These are phyloP conservation scores for Chirona hameri DNA, from an alignment of 2,888 invertebrate species.

Conservation along the genomic window DNA sequence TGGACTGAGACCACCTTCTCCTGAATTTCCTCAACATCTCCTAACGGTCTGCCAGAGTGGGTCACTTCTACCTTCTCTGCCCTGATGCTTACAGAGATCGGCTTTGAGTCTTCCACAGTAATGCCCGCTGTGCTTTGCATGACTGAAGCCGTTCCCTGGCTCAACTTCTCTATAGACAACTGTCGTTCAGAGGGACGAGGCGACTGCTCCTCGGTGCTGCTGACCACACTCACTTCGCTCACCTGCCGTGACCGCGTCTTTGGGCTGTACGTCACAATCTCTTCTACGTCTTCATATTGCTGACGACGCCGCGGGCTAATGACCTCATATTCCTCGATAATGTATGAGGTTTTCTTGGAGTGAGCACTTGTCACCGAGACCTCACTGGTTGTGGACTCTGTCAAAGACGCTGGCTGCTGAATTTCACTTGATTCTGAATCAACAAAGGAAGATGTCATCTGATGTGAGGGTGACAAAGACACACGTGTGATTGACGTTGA, in stretches of 20 bases:
- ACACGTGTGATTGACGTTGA: background rate
- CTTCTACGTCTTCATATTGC: conserved; percentile 1
- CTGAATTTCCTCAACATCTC: background rate
- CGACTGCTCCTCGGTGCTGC: background rate
- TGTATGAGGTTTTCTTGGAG: background rate
- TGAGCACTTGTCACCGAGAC: background rate
- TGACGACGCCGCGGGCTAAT: background rate
- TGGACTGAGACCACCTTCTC: background rate
- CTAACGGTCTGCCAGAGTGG: background rate
- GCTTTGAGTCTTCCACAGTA: background rate
- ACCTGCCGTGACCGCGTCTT: background rate
- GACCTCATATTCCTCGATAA: background rate
- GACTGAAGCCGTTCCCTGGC: too few relatives aligned
- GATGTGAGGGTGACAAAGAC: background rate
- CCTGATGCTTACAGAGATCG: background rate
- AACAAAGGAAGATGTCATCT: background rate
- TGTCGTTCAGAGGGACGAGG: background rate
- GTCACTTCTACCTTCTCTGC: background rate
- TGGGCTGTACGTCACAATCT: conserved; percentile 3
- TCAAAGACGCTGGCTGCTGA: background rate
- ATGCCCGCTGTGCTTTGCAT: too few relatives aligned
- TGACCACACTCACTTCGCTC: background rate
- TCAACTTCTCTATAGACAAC: too few relatives aligned
- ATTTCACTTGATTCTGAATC: background rate
- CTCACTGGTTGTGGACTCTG: background rate